These are phyloP conservation scores for Pemphigus obesinymphae DNA, from an alignment of 1,140 invertebrate species.

Conservation along the genomic window DNA sequence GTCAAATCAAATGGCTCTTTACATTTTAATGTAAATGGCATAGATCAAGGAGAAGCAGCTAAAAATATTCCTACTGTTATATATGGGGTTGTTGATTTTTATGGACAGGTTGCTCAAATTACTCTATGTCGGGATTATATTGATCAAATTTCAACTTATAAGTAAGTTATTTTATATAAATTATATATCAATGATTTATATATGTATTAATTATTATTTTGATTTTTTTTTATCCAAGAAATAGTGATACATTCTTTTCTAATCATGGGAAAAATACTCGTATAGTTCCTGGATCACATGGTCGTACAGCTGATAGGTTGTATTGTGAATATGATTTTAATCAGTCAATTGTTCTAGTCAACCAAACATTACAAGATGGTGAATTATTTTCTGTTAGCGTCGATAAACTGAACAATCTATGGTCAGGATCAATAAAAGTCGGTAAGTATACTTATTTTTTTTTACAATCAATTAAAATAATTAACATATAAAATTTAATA, in stretches of 20 bases:
- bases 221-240: constrained; percentile 57
- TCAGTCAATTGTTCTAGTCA: constrained; percentile 88
- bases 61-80: constrained; percentile 73
- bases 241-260: constrained; percentile 72
- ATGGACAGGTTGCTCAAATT: constrained; percentile 88
- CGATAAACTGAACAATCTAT: constrained; percentile 86
- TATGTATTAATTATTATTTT: constrained; percentile 11
- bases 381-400: constrained; percentile 90
- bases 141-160: constrained; percentile 53
- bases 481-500: no score
- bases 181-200: constrained; percentile 52
- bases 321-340: constrained; percentile 88
- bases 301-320: constrained; percentile 76
- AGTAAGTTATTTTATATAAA: constrained; percentile 56
- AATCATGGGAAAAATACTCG: constrained; percentile 84
- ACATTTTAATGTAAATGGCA: constrained; percentile 87
- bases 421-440: constrained; percentile 85
- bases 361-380: constrained; percentile 76
- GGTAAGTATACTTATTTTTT: constrained; percentile 53
- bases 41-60: constrained; percentile 87
- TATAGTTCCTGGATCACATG: constrained; percentile 67
- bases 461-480: not conserved
- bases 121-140: constrained; percentile 70
- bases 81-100: constrained; percentile 88
- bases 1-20: constrained; percentile 78